Evolutionary conservation across 2,888 invertebrate genomes (phyloP), one percentile per base, ranked within the genome.

Genomic region (Brachyopa scutellaris): DNA sequence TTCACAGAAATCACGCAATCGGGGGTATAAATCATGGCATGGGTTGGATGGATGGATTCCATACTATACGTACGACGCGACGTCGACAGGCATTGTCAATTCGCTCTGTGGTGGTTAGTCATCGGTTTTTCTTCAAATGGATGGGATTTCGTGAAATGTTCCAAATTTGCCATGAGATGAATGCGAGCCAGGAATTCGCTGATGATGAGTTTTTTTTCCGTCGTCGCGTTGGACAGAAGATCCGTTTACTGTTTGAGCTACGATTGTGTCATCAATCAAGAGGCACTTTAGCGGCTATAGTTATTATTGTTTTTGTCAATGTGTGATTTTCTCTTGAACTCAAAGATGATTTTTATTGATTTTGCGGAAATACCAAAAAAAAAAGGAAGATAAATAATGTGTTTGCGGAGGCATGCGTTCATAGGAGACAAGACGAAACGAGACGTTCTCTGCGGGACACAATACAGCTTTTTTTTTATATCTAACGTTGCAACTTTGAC

Each of bases 1-100:
- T 74, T 69, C 62, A 57, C 59, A 59, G 66, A 72, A 61, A 77
- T 77, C 77, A 82, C 82, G 77, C 70, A 66, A 82, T 51, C 72
- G 66, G 66, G 42, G 62, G 11, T 47, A 78, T 78, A 78, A 70
- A 78, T 78, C 59, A 66, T 69, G 26, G 51, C 45, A 33, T 8
- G 26, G 19, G 9, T 15, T 13, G 42, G n/a, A 29, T 7, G 59
- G 42, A 17, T 11, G 19, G 8, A 15, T 36, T 26, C 26, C 26
- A n/a, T n/a, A n/a, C n/a, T n/a, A 17, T n/a, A 15, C n/a, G 51
- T 15, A 19, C n/a, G 45, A 21, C 7, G 33, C 38, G 19, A 40
- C 38, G n/a, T 47, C 17, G 55, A 47, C 29, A 62, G 29, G 67
- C 42, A 36, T 66, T 73, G 62, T 62, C 72, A 62, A 62, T 62